A percentile compares a stretch with the other conserved stretches of the same genome.
These are phyloP conservation scores for Punctoribates punctum DNA, from an alignment of 2,888 invertebrate genomes.

Conservation along the genomic window DNA sequence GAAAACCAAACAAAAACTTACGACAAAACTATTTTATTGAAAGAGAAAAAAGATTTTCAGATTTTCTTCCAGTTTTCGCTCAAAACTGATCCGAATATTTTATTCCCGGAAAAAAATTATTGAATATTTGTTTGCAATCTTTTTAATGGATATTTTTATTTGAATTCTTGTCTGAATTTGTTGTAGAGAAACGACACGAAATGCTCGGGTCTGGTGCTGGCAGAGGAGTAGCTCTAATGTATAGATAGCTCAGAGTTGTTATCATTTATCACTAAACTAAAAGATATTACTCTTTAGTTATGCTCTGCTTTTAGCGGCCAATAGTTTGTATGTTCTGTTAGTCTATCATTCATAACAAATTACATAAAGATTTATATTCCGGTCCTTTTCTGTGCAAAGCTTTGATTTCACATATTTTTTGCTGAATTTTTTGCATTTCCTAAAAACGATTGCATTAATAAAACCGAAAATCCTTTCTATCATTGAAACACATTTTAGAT, in stretches of 20 bases:
- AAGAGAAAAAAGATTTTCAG: not conserved
- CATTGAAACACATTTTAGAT: no score
- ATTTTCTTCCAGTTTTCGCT: not conserved
- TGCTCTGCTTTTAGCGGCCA: not conserved
- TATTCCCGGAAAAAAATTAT: not conserved
- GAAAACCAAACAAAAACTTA: not conserved
- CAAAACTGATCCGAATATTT: not conserved
- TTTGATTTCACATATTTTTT: no score
- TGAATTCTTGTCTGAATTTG: not conserved
- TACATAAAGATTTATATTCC: slow-evolving; percentile 11
- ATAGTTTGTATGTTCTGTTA: not conserved
- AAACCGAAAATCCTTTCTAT: no score
- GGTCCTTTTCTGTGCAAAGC: no score
- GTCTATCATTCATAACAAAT: not conserved
- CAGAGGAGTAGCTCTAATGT: not conserved
- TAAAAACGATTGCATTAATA: no score
- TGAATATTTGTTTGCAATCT: not conserved
- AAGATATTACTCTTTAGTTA: not conserved
- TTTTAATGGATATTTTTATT: slow-evolving; percentile 24
- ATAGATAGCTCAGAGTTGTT: not conserved
- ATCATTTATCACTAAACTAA: slow-evolving; percentile 28
- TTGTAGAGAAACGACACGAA: not conserved
- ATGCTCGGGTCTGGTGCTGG: not conserved
- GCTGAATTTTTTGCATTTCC: no score
- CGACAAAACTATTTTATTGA: not conserved